Evolutionary conservation across 2,888 invertebrate species (phyloP).

Genomic region (Phyllotreta cruciferae): DNA sequence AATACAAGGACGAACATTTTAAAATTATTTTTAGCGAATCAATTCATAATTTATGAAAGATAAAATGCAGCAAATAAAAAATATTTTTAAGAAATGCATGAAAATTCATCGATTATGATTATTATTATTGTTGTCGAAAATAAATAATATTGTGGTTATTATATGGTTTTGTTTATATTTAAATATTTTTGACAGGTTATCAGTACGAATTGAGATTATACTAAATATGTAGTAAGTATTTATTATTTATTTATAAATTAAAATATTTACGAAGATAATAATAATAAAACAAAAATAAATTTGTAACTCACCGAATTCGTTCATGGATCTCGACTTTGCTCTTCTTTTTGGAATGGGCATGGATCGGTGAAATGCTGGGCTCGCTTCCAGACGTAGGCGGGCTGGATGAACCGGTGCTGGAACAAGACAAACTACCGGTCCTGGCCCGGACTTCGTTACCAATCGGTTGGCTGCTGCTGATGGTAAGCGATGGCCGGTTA

Average conservation of each 20-base stretch:
- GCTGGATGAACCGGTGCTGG: slow-evolving; percentile 81
- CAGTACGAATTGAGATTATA: too few species aligned
- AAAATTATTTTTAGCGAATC: background rate
- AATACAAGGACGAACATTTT: background rate
- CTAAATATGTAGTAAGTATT: too few species aligned
- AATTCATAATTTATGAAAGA: background rate
- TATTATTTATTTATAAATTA: too few species aligned
- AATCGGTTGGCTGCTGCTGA: slow-evolving; percentile 62
- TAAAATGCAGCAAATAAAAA: too few species aligned
- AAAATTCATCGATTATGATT: too few species aligned
- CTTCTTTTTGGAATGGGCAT: slow-evolving; percentile 76
- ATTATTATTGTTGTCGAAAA: too few species aligned
- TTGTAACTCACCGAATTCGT: slow-evolving; percentile 75
- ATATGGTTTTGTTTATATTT: too few species aligned
- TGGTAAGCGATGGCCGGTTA: slow-evolving; percentile 64
- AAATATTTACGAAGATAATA: background rate
- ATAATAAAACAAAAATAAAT: background rate
- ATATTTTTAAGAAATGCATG: too few species aligned
- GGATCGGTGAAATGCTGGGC: slow-evolving; percentile 76
- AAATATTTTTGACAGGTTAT: too few species aligned
- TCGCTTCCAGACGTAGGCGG: slow-evolving; percentile 80
- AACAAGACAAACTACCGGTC: slow-evolving; percentile 76
- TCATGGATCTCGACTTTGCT: slow-evolving; percentile 76
- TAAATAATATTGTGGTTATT: too few species aligned
- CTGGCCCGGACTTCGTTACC: slow-evolving; percentile 66